These are phyloP conservation scores for Drosophila setifemur DNA, from an alignment of 1,140 invertebrate genomes.

Conservation along the genomic window DNA sequence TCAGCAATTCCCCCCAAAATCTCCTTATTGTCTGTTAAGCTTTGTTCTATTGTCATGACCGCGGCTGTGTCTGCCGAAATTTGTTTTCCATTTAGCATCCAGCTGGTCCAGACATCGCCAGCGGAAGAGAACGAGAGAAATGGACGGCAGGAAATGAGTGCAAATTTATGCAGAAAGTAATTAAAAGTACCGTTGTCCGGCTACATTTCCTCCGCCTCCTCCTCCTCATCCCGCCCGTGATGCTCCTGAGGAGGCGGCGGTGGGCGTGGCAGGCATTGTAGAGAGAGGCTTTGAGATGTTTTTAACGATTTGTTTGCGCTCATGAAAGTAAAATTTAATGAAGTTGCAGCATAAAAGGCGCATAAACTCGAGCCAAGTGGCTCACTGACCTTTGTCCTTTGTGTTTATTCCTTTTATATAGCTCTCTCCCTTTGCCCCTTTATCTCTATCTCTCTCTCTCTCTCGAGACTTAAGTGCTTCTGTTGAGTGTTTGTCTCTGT, in stretches of 20 bases:
- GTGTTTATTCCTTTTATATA: background rate
- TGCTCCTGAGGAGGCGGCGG: background rate
- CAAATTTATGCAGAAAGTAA: constrained; percentile 78
- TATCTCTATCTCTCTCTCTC: background rate
- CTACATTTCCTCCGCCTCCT: constrained; percentile 31
- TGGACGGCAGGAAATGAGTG: constrained; percentile 53
- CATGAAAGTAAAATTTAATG: constrained; percentile 73
- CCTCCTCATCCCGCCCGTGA: background rate
- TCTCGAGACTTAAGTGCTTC: constrained; percentile 13
- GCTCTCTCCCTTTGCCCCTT: background rate
- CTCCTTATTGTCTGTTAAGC: background rate
- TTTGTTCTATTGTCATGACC: background rate
- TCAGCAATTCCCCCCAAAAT: background rate
- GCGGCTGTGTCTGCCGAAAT: constrained; percentile 8
- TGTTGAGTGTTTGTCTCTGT: constrained; percentile 33
- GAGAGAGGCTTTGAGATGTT: constrained; percentile 38
- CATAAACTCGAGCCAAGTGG: constrained; percentile 44
- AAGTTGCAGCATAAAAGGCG: constrained; percentile 71
- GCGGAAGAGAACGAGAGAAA: background rate
- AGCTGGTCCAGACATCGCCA: constrained; percentile 19
- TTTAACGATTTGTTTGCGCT: constrained; percentile 63
- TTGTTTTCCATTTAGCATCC: constrained; percentile 35
- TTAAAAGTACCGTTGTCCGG: constrained; percentile 71
- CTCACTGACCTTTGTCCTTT: constrained; percentile 44
- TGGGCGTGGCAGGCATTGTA: constrained; percentile 26